Evolutionary conservation across 1,140 invertebrate species (phyloP).

Genomic region (Papilio dardanus): DNA sequence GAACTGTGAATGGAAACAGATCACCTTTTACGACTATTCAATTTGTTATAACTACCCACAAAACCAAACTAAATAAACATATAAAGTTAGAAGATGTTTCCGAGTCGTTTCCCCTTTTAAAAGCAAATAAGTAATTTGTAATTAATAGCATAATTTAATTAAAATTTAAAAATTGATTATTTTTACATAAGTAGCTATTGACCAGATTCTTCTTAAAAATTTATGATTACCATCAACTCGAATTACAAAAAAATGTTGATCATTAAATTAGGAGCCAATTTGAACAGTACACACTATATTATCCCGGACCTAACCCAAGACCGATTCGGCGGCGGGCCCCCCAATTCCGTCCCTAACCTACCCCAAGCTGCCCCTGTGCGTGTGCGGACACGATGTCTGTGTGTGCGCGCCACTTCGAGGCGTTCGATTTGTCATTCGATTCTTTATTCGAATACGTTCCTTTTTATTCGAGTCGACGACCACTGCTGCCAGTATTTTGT

Average conservation of each 20-base stretch:
- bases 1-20: slow-evolving; percentile 47
- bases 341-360: slow-evolving; percentile 75
- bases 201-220: too few relatives aligned
- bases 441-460: slow-evolving; percentile 47
- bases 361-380: slow-evolving; percentile 60
- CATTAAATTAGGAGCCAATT: slow-evolving; percentile 53
- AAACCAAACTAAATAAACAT: slow-evolving; percentile 36
- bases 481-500: slow-evolving; percentile 14
- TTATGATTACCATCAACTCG: too few relatives aligned
- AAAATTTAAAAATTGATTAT: too few relatives aligned
- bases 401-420: slow-evolving; percentile 54
- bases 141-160: too few relatives aligned
- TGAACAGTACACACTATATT: slow-evolving; percentile 55
- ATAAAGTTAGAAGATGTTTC: background rate
- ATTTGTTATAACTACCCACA: slow-evolving; percentile 30
- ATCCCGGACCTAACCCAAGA: slow-evolving; percentile 72
- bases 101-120: background rate
- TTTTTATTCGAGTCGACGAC: slow-evolving; percentile 33
- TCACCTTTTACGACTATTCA: slow-evolving; percentile 9
- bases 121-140: too few relatives aligned
- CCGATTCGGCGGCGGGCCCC: slow-evolving; percentile 69
- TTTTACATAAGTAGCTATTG: too few relatives aligned
- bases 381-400: slow-evolving; percentile 42
- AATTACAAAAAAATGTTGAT: slow-evolving; percentile 27
- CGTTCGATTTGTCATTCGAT: slow-evolving; percentile 58